phyloP scores from a whole-genome alignment of 2,113 vertebrate genomes.

The Grallaria varia region DNA sequence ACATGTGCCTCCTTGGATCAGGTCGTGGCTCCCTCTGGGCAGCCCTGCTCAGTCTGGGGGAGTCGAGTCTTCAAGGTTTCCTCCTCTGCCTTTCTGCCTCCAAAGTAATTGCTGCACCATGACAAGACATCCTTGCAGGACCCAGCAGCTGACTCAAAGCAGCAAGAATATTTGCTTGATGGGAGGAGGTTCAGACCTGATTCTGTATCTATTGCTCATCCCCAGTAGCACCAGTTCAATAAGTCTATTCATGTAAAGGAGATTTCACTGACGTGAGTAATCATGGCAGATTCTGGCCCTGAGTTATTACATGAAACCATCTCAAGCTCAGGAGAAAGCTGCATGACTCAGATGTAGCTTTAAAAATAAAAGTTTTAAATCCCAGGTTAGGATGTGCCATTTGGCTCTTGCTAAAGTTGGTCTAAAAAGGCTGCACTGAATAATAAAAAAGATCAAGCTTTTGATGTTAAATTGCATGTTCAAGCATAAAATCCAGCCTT shows the following conservation, averaged over 20 bases:
- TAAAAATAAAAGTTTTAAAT: conserved; percentile 52
- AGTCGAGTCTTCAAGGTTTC: background rate
- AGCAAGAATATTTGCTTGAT: background rate
- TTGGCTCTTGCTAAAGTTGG: conserved; percentile 47
- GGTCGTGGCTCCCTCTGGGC: background rate
- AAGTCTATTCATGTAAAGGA: background rate
- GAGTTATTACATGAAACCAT: background rate
- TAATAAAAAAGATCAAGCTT: conserved; percentile 63
- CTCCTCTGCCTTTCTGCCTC: background rate
- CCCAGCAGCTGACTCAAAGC: background rate
- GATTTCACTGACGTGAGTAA: background rate
- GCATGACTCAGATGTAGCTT: conserved; percentile 28
- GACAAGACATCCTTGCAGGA: background rate
- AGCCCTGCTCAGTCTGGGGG: background rate
- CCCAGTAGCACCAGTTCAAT: background rate
- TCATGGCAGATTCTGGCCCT: conserved; percentile 21
- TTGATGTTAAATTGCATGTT: conserved; percentile 62
- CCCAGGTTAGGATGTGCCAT: conserved; percentile 38
- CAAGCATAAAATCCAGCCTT: conserved; percentile 49
- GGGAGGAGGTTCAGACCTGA: background rate
- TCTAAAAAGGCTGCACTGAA: conserved; percentile 40
- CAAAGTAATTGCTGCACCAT: background rate
- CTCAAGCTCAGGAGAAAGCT: conserved; percentile 38
- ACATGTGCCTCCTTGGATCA: background rate
- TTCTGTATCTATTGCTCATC: background rate